Conservation (phyloP, 2,888 invertebrate species). For the Phasia obesa region DNA sequence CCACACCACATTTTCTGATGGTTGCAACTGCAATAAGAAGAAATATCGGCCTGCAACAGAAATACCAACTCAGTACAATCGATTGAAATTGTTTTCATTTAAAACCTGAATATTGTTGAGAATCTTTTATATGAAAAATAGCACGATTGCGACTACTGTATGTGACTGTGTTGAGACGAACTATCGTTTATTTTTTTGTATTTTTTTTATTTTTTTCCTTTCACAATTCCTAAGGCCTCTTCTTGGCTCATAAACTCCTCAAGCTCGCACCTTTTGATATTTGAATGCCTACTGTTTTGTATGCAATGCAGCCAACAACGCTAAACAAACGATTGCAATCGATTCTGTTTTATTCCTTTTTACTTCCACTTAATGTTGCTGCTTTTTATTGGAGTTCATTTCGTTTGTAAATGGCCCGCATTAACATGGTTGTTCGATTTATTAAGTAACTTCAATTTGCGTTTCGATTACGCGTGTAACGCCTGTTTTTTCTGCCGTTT, state of each 20-base stretch:
- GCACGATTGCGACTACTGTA: slow-evolving; percentile 45
- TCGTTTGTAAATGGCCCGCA: slow-evolving; percentile 81
- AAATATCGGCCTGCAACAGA: slow-evolving; percentile 41
- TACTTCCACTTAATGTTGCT: slow-evolving; percentile 64
- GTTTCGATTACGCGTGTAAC: slow-evolving; percentile 77
- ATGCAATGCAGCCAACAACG: slow-evolving; percentile 70
- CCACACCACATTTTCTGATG: slow-evolving; percentile 68
- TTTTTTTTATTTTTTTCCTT: slow-evolving; percentile 5
- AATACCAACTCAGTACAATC: slow-evolving; percentile 28
- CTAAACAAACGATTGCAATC: slow-evolving; percentile 72
- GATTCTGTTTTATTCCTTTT: slow-evolving; percentile 64
- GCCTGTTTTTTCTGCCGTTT: slow-evolving; percentile 71
- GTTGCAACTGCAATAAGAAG: slow-evolving; percentile 66
- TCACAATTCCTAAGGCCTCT: slow-evolving; percentile 57
- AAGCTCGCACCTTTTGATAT: slow-evolving; percentile 80
- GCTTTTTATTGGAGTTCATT: slow-evolving; percentile 72
- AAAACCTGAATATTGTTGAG: slow-evolving; percentile 24
- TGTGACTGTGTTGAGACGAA: background rate
- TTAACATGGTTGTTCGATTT: slow-evolving; percentile 81
- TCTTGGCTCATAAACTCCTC: slow-evolving; percentile 79
- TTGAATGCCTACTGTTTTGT: slow-evolving; percentile 76
- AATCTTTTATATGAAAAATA: slow-evolving; percentile 38
- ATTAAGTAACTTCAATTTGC: slow-evolving; percentile 82
- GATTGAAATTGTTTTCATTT: slow-evolving; percentile 13
- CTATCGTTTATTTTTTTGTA: background rate